A percentile compares a stretch with the other conserved stretches of the same genome.
Conservation (phyloP, 2,888 invertebrate genomes). For the Zhuqinia jingwanae region DNA sequence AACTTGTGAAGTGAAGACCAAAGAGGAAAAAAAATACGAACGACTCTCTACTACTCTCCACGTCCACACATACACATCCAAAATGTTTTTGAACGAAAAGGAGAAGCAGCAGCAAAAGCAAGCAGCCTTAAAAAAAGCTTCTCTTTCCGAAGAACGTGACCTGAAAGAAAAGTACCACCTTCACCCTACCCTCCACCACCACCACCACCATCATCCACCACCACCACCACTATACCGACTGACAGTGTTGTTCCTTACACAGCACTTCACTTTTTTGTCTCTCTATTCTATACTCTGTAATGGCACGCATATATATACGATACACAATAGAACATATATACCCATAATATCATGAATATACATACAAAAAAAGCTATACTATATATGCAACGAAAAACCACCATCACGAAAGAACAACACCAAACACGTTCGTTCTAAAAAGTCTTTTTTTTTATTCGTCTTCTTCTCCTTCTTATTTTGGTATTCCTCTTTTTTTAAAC, state of each 20-base stretch:
- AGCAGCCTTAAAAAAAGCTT: constrained; percentile 77
- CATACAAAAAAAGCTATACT: too few species aligned
- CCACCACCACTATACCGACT: constrained; percentile 6
- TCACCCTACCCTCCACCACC: constrained; percentile 72
- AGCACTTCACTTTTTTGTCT: not conserved
- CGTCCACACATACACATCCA: not conserved
- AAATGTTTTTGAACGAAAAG: constrained; percentile 38
- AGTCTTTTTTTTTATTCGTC: constrained; percentile 64
- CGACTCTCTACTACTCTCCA: constrained; percentile 17
- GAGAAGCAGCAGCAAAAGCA: constrained; percentile 59
- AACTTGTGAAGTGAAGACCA: constrained; percentile 23
- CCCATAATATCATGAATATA: constrained; percentile 29
- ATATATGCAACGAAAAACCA: constrained; percentile 24
- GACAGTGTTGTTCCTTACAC: too few species aligned
- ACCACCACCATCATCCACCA: constrained; percentile 50
- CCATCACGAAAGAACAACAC: constrained; percentile 63
- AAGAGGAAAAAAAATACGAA: constrained; percentile 35
- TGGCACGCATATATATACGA: not conserved
- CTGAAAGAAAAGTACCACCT: constrained; percentile 79
- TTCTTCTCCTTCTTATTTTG: constrained; percentile 54
- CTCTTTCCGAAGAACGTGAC: constrained; percentile 79
- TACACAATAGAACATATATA: not conserved
- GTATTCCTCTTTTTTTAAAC: constrained; percentile 37
- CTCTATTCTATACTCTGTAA: not conserved
- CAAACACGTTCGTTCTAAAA: constrained; percentile 70